These are phyloP conservation scores for Lydus trimaculatus DNA, from an alignment of 2,888 invertebrate species.

Conservation along the genomic window DNA sequence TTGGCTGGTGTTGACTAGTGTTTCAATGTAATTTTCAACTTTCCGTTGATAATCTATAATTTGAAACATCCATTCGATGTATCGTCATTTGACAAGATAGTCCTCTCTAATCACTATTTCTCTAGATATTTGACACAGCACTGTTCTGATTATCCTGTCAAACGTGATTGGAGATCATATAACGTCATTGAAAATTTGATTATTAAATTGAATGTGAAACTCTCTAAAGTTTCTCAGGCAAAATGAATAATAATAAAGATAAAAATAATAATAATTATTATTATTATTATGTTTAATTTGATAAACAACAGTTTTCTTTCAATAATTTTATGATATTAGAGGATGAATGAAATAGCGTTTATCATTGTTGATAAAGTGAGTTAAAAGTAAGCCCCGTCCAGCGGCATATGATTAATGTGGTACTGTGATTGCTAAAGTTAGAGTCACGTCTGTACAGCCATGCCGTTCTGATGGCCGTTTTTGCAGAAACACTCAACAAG, in stretches of 20 bases:
- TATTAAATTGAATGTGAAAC: neutral
- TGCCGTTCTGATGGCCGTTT: constrained; percentile 49
- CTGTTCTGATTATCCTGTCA: neutral
- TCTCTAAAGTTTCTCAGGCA: neutral
- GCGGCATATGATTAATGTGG: constrained; percentile 49
- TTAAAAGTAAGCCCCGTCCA: constrained; percentile 43
- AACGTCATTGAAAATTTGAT: neutral
- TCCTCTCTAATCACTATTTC: neutral
- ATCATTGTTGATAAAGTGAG: constrained; percentile 43
- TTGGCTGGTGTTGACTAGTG: neutral
- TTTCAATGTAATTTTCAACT: constrained; percentile 8
- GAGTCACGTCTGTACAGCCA: constrained; percentile 51
- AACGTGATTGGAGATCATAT: neutral
- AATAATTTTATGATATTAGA: neutral
- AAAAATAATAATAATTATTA: neutral
- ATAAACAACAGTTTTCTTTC: neutral
- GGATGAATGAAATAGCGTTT: constrained; percentile 6
- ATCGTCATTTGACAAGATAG: constrained; percentile 5
- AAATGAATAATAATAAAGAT: neutral
- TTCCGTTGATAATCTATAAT: constrained; percentile 3
- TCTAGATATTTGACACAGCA: constrained; percentile 8
- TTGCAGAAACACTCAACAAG: constrained; percentile 43
- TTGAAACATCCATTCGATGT: neutral
- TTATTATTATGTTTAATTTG: neutral
- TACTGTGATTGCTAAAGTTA: constrained; percentile 50